Conservation (phyloP, 2,113 vertebrate species). For the Pelusios castaneus region DNA sequence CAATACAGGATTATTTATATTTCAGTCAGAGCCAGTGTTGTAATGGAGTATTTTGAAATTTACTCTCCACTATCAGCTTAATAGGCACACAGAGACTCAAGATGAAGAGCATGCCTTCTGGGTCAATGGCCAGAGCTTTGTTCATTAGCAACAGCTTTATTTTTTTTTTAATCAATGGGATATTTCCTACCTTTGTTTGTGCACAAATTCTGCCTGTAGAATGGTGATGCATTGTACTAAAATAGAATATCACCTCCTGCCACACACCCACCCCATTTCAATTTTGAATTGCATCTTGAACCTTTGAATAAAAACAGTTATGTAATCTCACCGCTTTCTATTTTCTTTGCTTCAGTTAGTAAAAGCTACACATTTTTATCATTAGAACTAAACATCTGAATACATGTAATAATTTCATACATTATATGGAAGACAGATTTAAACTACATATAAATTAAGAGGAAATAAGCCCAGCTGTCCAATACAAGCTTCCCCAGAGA, state of each 20-base stretch:
- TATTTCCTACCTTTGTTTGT: neutral
- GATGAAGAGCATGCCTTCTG: neutral
- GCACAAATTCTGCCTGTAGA: neutral
- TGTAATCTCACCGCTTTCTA: neutral
- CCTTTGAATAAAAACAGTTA: neutral
- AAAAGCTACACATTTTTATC: neutral
- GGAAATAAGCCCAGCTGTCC: neutral
- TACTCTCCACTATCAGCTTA: neutral
- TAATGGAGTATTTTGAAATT: neutral
- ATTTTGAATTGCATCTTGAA: neutral
- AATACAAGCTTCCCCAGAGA: neutral
- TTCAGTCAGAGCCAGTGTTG: neutral
- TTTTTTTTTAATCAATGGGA: neutral
- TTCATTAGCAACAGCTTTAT: neutral
- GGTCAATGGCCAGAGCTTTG: neutral
- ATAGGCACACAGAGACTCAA: accelerated
- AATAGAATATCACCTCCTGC: neutral
- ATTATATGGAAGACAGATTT: neutral
- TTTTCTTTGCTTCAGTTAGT: neutral
- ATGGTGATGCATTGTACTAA: neutral
- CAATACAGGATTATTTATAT: neutral
- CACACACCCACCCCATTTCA: neutral
- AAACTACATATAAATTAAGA: neutral
- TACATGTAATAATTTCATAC: neutral
- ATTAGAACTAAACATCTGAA: neutral